Conservation (phyloP, 2,888 invertebrate genomes). For the Pyrgus malvae region DNA sequence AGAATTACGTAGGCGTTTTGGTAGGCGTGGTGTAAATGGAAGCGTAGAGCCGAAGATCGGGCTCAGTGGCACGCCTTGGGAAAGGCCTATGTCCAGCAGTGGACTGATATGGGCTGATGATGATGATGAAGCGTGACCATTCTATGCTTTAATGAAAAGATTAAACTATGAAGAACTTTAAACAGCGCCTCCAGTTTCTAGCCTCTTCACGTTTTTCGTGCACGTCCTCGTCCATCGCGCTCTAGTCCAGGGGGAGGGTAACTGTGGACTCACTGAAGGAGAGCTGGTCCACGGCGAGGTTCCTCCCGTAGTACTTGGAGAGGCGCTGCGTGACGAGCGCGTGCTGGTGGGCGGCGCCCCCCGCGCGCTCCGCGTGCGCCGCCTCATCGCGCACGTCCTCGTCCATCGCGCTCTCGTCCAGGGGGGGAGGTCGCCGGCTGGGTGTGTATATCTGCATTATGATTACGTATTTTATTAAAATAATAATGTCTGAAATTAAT, state of each 20-base stretch:
- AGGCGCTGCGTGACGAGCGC: conserved; percentile 84
- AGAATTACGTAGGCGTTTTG: too few relatives aligned
- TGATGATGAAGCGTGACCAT: too few relatives aligned
- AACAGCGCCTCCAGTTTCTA: too few relatives aligned
- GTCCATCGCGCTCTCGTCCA: conserved; percentile 65
- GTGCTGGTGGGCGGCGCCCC: conserved; percentile 50
- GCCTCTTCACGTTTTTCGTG: too few relatives aligned
- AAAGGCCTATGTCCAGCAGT: too few relatives aligned
- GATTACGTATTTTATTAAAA: not conserved
- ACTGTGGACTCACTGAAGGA: conserved; percentile 76
- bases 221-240: conserved; percentile 81
- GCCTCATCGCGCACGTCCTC: conserved; percentile 82
- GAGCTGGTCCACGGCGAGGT: conserved; percentile 90
- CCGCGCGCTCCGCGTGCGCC: conserved; percentile 61
- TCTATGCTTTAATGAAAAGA: too few relatives aligned
- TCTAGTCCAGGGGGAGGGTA: conserved; percentile 57
- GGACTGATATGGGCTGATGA: too few relatives aligned
- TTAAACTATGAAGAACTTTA: too few relatives aligned
- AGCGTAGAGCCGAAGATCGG: too few relatives aligned
- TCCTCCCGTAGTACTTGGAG: conserved; percentile 88
- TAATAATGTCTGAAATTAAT: too few relatives aligned
- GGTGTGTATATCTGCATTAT: conserved; percentile 48
- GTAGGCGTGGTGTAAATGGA: too few relatives aligned
- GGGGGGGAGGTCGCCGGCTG: conserved; percentile 50
- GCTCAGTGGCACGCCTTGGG: too few relatives aligned